Conservation (phyloP, 2,113 vertebrate genomes). For the Bos indicus region DNA sequence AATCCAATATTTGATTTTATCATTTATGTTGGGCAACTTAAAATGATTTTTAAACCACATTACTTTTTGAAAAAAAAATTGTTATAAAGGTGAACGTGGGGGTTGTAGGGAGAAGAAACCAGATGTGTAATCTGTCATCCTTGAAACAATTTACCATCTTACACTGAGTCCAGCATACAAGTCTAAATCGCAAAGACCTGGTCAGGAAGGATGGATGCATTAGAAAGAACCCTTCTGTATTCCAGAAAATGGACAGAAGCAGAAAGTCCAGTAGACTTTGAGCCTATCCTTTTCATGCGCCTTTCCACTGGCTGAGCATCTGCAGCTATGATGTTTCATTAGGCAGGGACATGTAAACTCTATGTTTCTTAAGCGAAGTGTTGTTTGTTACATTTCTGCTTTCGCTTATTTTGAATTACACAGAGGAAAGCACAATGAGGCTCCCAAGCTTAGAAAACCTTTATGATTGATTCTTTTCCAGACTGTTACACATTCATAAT, state of each 20-base stretch:
- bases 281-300: not conserved
- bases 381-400: not conserved
- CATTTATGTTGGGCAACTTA: conserved; percentile 68
- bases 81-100: conserved; percentile 66
- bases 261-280: not conserved
- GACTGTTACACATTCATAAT: not conserved
- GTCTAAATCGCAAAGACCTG: conserved; percentile 51
- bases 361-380: conserved; percentile 50
- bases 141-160: conserved; percentile 64
- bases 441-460: not conserved
- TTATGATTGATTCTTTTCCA: not conserved
- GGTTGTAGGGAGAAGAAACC: conserved; percentile 29
- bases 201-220: not conserved
- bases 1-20: conserved; percentile 79
- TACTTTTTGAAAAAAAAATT: conserved; percentile 74
- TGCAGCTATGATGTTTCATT: not conserved
- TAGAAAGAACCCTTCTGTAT: not conserved
- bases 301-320: not conserved
- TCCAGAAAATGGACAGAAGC: not conserved
- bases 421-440: not conserved
- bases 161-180: conserved; percentile 15
- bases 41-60: conserved; percentile 81
- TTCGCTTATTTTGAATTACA: not conserved
- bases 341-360: not conserved
- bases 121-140: conserved; percentile 70